Percentiles rank a stretch among this genome's conserved stretches.
Conservation (phyloP, 2,797 vertebrate genomes). For the Brachyrhaphis roseni region DNA sequence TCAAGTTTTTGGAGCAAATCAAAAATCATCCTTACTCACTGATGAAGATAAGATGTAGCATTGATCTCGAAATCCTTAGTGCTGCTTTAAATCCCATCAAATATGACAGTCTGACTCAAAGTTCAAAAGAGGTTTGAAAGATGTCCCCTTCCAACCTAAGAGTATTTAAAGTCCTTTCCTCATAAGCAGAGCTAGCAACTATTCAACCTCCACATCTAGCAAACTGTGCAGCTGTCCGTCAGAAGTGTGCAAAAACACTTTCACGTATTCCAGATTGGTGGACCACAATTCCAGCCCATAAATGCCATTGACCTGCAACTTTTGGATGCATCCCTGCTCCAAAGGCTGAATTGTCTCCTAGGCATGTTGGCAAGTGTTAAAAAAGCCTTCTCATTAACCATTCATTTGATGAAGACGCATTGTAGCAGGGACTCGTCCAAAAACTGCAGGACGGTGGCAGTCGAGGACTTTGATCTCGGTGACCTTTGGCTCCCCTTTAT, state of each 20-base stretch:
- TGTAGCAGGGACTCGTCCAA: neutral
- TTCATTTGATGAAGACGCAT: neutral
- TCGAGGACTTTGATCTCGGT: conserved; percentile 2
- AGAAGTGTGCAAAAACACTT: conserved; percentile 45
- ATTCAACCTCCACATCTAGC: conserved; percentile 37
- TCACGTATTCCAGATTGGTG: conserved; percentile 45
- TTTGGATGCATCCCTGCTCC: neutral
- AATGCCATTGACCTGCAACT: neutral
- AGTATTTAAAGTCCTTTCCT: conserved; percentile 50
- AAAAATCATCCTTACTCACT: conserved; percentile 20
- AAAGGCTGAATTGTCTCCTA: neutral
- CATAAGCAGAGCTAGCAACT: conserved; percentile 29
- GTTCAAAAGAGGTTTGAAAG: conserved; percentile 1
- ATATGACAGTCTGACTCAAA: conserved; percentile 27
- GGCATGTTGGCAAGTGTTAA: neutral
- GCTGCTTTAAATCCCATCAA: conserved; percentile 28
- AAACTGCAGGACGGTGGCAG: neutral
- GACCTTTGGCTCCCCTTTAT: conserved; percentile 36
- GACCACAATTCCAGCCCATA: neutral
- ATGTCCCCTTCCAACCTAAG: conserved; percentile 30
- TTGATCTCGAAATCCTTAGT: conserved; percentile 31
- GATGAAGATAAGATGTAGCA: neutral
- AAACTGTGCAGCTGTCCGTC: conserved; percentile 14
- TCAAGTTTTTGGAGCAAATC: conserved; percentile 16
- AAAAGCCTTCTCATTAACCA: neutral